Conservation (phyloP, 2,797 vertebrate genomes). For the Microcaecilia unicolor region DNA sequence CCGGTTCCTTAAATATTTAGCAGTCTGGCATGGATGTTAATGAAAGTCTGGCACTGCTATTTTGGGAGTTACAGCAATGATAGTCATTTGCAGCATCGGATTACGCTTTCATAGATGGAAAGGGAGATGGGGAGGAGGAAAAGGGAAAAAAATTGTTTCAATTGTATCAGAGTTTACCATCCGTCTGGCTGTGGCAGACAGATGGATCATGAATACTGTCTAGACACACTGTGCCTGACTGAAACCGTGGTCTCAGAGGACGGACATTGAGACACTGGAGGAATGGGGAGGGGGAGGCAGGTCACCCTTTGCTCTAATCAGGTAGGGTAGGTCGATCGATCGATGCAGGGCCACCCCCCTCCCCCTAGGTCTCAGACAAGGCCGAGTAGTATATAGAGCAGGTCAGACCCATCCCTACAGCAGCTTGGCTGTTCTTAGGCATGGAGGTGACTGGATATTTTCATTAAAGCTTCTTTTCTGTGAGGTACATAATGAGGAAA, state of each 20-base stretch:
- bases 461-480: conserved; percentile 18
- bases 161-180: conserved; percentile 85
- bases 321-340: no score
- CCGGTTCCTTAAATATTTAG: conserved; percentile 91
- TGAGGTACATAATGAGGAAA: not conserved
- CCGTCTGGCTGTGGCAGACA: conserved; percentile 79
- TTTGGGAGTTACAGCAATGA: conserved; percentile 77
- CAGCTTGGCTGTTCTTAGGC: conserved; percentile 11
- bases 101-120: conserved; percentile 64
- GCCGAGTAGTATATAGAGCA: conserved; percentile 17
- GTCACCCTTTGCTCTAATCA: conserved; percentile 44
- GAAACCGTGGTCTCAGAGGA: conserved; percentile 67
- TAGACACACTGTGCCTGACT: conserved; percentile 79
- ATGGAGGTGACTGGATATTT: conserved; percentile 7
- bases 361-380: no score
- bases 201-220: conserved; percentile 97
- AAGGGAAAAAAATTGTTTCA: conserved; percentile 56
- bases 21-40: conserved; percentile 89
- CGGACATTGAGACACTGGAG: conserved; percentile 50
- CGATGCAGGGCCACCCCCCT: no score
- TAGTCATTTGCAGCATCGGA: conserved; percentile 81
- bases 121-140: conserved; percentile 44
- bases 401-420: conserved; percentile 11
- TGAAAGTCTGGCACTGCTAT: conserved; percentile 78
- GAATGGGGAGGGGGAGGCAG: conserved; percentile 59